Evolutionary conservation across 2,113 vertebrate species (phyloP).

Genomic region (Nyctereutes procyonoides): DNA sequence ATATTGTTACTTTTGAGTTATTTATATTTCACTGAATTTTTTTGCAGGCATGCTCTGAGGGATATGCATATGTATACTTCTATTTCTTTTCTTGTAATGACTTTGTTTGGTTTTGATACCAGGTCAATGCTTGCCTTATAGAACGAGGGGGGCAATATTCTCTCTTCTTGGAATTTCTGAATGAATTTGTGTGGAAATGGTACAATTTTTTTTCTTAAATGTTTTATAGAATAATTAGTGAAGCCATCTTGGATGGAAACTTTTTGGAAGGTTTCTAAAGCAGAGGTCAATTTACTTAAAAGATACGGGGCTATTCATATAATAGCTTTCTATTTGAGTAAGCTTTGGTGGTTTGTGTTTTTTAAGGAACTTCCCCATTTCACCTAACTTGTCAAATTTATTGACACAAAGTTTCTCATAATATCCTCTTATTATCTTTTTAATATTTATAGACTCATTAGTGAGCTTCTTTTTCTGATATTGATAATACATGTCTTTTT

Average conservation of each 20-base stretch:
- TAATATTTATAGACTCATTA: not conserved
- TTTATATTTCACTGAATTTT: not conserved
- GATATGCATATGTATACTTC: not conserved
- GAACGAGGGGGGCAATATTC: not conserved
- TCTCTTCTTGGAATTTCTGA: not conserved
- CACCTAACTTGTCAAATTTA: not conserved
- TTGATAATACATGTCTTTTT: not conserved
- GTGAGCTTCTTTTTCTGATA: not conserved
- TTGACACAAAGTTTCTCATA: not conserved
- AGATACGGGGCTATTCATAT: not conserved
- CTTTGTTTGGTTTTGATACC: not conserved
- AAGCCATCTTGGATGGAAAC: not conserved
- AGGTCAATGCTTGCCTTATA: not conserved
- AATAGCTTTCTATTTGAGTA: not conserved
- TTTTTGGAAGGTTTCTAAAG: not conserved
- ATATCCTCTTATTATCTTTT: not conserved
- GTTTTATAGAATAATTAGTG: not conserved
- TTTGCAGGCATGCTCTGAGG: not conserved
- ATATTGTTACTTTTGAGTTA: not conserved
- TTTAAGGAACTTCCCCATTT: slow-evolving; percentile 14
- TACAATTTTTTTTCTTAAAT: not conserved
- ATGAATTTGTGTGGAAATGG: not conserved
- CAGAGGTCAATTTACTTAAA: slow-evolving; percentile 6
- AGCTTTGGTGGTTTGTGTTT: not conserved
- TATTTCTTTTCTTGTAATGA: not conserved